A percentile compares a stretch with the other conserved stretches of the same genome.
Conservation (phyloP, 2,888 invertebrate species). For the Elaeidobius kamerunicus region DNA sequence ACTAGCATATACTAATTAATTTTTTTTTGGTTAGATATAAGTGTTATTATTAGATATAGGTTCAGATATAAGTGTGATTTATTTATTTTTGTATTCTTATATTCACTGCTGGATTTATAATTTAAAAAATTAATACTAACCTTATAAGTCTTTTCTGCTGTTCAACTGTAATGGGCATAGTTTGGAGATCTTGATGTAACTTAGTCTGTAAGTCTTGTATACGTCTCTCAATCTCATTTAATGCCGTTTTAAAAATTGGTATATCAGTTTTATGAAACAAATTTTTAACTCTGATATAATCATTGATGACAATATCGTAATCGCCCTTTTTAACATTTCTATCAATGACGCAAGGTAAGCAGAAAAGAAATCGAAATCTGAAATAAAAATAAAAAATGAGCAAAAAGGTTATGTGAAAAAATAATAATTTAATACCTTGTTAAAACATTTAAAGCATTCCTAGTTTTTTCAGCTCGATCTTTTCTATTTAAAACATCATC, state of each 20-base stretch:
- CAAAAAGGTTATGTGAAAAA: no score
- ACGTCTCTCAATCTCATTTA: conserved; percentile 87
- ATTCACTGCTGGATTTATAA: no score
- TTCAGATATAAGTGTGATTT: no score
- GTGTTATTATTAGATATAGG: no score
- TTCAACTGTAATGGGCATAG: conserved; percentile 89
- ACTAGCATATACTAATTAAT: no score
- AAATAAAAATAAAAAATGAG: conserved; percentile 10
- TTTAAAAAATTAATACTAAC: conserved; percentile 9
- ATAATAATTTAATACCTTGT: no score
- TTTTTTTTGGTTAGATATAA: no score
- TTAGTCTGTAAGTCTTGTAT: conserved; percentile 78
- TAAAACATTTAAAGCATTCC: conserved; percentile 89
- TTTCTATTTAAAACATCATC: conserved; percentile 88
- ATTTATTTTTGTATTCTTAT: no score
- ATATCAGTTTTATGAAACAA: conserved; percentile 93
- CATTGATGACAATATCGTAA: conserved; percentile 96
- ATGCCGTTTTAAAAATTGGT: conserved; percentile 80
- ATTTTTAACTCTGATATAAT: conserved; percentile 94
- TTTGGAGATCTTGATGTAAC: conserved; percentile 77
- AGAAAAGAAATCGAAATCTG: conserved; percentile 72
- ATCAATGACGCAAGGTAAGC: conserved; percentile 91
- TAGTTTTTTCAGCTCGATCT: conserved; percentile 93
- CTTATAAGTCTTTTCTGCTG: conserved; percentile 90
- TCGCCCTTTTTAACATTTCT: conserved; percentile 91